Base-by-base conservation (phyloP, 1,140 invertebrate genomes). In the Pseudomyrmex sp. region DNA sequence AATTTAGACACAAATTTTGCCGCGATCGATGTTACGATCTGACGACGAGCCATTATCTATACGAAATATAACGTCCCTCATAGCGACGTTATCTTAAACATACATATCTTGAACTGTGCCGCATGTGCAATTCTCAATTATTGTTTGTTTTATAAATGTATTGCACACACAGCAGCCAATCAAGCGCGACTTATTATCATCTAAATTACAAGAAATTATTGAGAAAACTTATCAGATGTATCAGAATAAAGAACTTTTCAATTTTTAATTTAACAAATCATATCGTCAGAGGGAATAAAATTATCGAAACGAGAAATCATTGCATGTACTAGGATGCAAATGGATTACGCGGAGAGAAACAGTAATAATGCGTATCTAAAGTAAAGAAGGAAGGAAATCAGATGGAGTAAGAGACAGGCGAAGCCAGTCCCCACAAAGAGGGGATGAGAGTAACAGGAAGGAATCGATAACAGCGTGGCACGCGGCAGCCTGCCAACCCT, bases 381-480 rank as follows among this genome's bases (percentile, higher is more conserved):
- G 46, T 7, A 44, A 56, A 58, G 26, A 76, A 63, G 50, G 65
- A 62, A 62, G n/a, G 48, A 79, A 68, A 44, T 15, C 5, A 13
- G 23, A 23, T 52, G 18, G 13, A 44, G 46, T 35, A 18, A 61
- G 48, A 58, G 35, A 66, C 44, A 77, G 48, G 23, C 13, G n/a
- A 18, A 8, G 35, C 7, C 35, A 35, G 35, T 35, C 35, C 35
- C 7, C 35, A 35, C 35, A 44, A 75, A 54, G n/a, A 66, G 73
- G 72, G 59, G 52, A 58, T 66, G 59, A 65, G 79, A 82, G 59
- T 62, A 18, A 35, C 59, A 76, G 26, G 50, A 66, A 69, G 56
- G 58, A 84, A 69, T 77, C 65, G 75, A 79, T 84, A 77, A 66
- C 62, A 69, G 65, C 48, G 9, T 68, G 65, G 65, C 54, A 79